Percentiles rank a stretch among this genome's conserved stretches.
Conservation (phyloP, 2,113 vertebrate genomes). For the Melanostigma gelatinosum region DNA sequence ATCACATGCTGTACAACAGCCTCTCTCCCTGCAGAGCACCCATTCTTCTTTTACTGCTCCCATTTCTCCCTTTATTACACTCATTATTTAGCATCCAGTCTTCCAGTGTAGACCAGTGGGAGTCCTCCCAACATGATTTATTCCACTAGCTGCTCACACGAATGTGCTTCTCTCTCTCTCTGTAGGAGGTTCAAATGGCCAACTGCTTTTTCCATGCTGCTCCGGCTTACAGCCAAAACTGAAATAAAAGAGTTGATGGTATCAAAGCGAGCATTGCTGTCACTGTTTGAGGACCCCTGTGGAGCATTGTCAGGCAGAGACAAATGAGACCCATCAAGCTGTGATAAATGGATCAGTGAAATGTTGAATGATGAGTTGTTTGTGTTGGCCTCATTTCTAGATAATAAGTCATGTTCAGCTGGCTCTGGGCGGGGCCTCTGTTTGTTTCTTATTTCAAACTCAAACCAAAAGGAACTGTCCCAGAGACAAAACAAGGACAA, state of each 20-base stretch:
- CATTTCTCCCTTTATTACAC: conserved; percentile 13
- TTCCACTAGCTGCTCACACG: conserved; percentile 7
- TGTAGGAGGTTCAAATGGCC: conserved; percentile 8
- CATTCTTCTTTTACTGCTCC: conserved; percentile 9
- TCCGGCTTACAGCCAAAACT: conserved; percentile 12
- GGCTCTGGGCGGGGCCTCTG: background rate
- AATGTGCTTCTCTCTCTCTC: background rate
- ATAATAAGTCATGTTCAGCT: conserved; percentile 1
- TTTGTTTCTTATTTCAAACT: background rate
- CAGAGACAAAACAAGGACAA: background rate
- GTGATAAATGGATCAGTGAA: conserved; percentile 27
- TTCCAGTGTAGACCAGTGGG: conserved; percentile 14
- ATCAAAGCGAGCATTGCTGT: background rate
- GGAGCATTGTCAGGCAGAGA: conserved; percentile 6
- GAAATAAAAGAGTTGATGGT: background rate
- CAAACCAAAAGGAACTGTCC: background rate
- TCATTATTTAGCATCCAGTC: conserved; percentile 18
- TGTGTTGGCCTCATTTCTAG: conserved; percentile 2
- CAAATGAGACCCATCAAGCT: conserved; percentile 17
- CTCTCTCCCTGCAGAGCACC: background rate
- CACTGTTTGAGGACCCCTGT: background rate
- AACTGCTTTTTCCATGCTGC: background rate
- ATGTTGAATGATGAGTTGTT: conserved; percentile 13
- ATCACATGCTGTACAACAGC: background rate
- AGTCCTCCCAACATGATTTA: conserved; percentile 29